Evolutionary conservation across 2,113 vertebrate species (phyloP).

Genomic region (Pterocles orientalis): DNA sequence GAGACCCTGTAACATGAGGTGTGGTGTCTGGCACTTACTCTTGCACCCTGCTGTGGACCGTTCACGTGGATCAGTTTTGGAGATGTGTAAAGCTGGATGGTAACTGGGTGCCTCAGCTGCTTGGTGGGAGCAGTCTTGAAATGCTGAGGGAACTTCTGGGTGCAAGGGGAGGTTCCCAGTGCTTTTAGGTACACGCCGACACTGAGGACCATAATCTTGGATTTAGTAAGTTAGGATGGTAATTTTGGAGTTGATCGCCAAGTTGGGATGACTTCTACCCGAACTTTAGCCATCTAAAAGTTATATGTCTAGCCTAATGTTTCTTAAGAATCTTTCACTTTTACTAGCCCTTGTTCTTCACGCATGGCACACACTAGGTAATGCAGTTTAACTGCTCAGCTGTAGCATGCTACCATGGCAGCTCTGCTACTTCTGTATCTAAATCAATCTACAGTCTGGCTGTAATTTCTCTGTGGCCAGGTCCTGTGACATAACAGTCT

Average conservation of each 20-base stretch:
- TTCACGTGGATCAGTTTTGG: background rate
- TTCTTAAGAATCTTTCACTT: background rate
- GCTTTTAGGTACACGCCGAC: background rate
- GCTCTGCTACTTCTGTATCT: background rate
- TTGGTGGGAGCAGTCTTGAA: accelerated
- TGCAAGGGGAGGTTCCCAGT: background rate
- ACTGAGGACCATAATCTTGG: background rate
- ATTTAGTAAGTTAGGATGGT: background rate
- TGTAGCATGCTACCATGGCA: background rate
- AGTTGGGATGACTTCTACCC: background rate
- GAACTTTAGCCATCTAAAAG: background rate
- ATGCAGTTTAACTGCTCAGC: background rate
- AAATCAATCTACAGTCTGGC: background rate
- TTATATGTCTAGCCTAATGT: background rate
- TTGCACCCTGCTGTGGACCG: background rate
- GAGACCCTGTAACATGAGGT: background rate
- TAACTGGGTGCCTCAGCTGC: background rate
- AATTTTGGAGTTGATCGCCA: background rate
- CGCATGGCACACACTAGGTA: background rate
- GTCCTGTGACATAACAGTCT: background rate
- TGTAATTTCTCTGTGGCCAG: background rate
- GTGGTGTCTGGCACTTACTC: no score
- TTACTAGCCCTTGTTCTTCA: background rate
- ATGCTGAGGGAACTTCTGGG: background rate
- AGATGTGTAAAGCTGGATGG: background rate